Evolutionary conservation across 1,140 invertebrate genomes (phyloP).

Genomic region (Pteromalus puparum): DNA sequence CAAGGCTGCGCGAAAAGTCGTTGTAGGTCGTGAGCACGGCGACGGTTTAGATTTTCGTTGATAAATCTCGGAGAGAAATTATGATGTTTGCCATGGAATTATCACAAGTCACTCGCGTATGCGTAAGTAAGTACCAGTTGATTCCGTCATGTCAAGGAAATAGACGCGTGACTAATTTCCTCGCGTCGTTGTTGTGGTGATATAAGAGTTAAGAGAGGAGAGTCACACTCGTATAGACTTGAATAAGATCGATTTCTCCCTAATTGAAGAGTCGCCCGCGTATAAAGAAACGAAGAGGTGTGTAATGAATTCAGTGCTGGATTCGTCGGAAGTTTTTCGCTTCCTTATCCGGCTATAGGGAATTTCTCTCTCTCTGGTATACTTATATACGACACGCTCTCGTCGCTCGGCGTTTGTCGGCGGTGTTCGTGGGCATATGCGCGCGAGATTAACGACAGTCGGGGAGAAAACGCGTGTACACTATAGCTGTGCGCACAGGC

Average conservation of each 20-base stretch:
- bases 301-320: not conserved
- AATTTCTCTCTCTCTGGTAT: slow-evolving; percentile 8
- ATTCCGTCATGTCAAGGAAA: not conserved
- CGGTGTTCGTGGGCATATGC: not conserved
- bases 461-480: slow-evolving; percentile 39
- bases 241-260: not conserved
- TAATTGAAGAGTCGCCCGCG: slow-evolving; percentile 25
- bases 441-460: slow-evolving; percentile 44
- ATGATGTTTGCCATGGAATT: not conserved
- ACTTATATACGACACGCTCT: not conserved
- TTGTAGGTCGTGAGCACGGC: not conserved
- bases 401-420: slow-evolving; percentile 18
- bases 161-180: slow-evolving; percentile 24
- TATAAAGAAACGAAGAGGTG: no score
- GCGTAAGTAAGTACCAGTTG: not conserved
- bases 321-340: slow-evolving; percentile 17
- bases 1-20: slow-evolving; percentile 34
- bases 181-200: no score
- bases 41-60: not conserved
- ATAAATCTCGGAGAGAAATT: slow-evolving; percentile 36
- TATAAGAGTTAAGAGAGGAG: not conserved
- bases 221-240: no score
- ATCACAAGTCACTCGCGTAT: no score
- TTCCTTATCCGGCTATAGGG: slow-evolving; percentile 26
- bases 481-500: not conserved